A percentile compares a stretch with the other conserved stretches of the same genome.
phyloP scores from a whole-genome alignment of 2,113 vertebrate genomes.

The Platycercus adscitus region DNA sequence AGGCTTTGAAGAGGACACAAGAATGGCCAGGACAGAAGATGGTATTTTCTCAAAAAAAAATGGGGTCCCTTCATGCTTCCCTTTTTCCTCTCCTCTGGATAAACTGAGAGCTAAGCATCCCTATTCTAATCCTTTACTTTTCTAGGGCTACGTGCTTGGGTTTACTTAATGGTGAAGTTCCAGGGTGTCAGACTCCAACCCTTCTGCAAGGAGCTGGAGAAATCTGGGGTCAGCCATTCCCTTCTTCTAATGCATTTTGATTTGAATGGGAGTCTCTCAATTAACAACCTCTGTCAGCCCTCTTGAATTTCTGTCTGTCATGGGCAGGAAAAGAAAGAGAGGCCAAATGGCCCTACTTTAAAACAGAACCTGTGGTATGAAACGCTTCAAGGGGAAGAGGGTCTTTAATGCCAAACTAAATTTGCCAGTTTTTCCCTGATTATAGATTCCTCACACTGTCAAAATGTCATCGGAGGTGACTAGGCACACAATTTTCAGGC shows the following conservation, averaged over 20 bases:
- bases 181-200: not conserved
- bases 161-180: not conserved
- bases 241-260: accelerated
- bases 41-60: not conserved
- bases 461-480: not conserved
- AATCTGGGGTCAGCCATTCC: not conserved
- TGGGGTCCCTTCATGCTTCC: not conserved
- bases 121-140: not conserved
- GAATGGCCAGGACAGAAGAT: not conserved
- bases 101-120: not conserved
- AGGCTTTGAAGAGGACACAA: not conserved
- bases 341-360: not conserved
- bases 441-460: not conserved
- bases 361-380: not conserved
- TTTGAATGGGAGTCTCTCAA: not conserved
- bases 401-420: not conserved
- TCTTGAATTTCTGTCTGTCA: not conserved
- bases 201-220: not conserved
- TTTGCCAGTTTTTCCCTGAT: not conserved
- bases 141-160: not conserved
- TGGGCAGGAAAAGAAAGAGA: not conserved
- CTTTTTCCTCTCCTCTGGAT: not conserved
- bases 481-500: not conserved
- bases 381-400: not conserved
- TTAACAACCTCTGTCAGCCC: not conserved